A percentile compares a stretch with the other conserved stretches of the same genome.
Conservation (phyloP, 2,888 invertebrate species). For the Noctuana brunneofusca region DNA sequence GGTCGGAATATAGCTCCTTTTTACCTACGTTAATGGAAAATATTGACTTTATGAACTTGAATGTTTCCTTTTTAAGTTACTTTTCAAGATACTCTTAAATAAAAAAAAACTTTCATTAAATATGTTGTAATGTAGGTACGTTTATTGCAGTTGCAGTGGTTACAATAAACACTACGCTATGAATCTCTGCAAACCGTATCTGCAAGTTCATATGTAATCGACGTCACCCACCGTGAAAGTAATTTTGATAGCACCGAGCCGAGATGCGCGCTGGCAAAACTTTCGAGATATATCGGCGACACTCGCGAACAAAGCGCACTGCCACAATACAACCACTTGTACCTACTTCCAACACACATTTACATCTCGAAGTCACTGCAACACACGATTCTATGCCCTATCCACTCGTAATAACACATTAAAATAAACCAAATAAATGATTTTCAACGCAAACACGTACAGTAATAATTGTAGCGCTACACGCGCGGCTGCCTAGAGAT, state of each 20-base stretch:
- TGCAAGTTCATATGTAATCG: conserved; percentile 14
- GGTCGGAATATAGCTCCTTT: no score
- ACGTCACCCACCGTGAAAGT: conserved; percentile 40
- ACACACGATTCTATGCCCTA: conserved; percentile 49
- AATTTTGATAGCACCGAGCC: conserved; percentile 46
- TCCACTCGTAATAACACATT: conserved; percentile 46
- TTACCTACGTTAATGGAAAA: no score
- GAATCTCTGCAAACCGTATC: neutral
- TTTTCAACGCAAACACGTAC: conserved; percentile 27
- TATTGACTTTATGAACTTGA: no score
- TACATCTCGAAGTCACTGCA: conserved; percentile 23
- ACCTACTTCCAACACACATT: conserved; percentile 48
- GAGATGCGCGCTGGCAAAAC: conserved; percentile 60
- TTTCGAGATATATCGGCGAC: conserved; percentile 79
- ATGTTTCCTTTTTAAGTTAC: no score
- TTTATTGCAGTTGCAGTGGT: neutral
- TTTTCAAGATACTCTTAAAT: no score
- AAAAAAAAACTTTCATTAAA: no score
- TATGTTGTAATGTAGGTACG: no score
- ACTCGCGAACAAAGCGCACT: conserved; percentile 72
- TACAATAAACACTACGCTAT: neutral
- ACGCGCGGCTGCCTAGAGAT: conserved; percentile 66
- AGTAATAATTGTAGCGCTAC: conserved; percentile 45
- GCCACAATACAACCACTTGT: conserved; percentile 68
- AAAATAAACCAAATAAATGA: conserved; percentile 8